Conservation (phyloP, 1,140 invertebrate species). For the Trachelipus rathkii region DNA sequence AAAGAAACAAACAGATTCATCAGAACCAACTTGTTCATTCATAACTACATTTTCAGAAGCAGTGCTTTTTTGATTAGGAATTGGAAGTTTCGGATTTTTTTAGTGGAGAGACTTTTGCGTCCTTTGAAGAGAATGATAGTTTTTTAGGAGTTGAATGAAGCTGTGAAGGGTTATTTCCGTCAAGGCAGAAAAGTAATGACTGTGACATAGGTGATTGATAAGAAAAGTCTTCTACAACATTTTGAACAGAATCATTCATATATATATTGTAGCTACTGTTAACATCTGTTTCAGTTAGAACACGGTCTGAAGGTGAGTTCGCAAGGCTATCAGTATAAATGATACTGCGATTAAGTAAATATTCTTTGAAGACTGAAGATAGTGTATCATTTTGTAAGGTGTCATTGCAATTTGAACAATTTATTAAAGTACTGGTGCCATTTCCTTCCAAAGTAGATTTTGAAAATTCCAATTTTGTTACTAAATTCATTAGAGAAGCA, state of each 20-base stretch:
- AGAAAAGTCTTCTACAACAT: neutral
- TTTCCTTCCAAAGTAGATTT: neutral
- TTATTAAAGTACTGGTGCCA: neutral
- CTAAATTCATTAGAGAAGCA: neutral
- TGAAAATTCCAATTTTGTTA: neutral
- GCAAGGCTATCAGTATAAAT: neutral
- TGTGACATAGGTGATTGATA: neutral
- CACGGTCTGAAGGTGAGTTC: neutral
- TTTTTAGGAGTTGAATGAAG: neutral
- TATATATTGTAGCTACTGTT: neutral
- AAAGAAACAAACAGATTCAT: too few species aligned
- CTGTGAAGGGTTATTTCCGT: neutral
- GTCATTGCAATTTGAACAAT: neutral
- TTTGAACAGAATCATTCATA: neutral
- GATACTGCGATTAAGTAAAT: neutral
- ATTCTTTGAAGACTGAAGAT: neutral
- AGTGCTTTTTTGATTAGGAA: too few species aligned
- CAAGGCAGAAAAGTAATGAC: neutral
- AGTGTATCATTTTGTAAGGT: neutral
- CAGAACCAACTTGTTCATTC: too few species aligned
- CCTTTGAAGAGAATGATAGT: neutral
- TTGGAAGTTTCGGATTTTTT: neutral
- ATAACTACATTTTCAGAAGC: too few species aligned
- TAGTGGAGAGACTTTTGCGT: neutral
- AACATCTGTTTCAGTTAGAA: neutral